Percentiles rank a stretch among this genome's conserved stretches.
These are phyloP conservation scores for Brachionus manjavacas DNA, from an alignment of 1,140 invertebrate species.

Conservation along the genomic window DNA sequence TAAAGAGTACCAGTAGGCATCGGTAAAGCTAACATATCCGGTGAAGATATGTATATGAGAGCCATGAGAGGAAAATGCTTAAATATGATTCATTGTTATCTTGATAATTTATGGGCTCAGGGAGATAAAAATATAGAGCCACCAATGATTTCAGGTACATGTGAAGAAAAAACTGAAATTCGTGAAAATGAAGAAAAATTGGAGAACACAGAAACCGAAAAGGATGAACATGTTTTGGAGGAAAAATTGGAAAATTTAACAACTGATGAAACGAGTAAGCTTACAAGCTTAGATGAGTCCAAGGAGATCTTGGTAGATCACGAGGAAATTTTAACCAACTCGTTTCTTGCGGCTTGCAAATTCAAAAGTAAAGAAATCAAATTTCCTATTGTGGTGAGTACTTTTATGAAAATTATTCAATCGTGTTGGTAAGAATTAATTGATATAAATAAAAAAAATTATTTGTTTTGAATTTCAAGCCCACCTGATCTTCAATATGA, in stretches of 20 bases:
- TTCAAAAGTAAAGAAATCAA: constrained; percentile 39
- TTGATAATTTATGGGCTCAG: constrained; percentile 19
- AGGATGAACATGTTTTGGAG: not conserved
- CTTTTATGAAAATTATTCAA: constrained; percentile 42
- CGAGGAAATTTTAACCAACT: constrained; percentile 18
- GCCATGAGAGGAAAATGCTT: constrained; percentile 28
- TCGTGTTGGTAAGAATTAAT: not conserved
- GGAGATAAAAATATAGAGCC: constrained; percentile 22
- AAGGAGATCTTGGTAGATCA: constrained; percentile 6
- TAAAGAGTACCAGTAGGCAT: constrained; percentile 12
- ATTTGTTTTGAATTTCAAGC: not conserved
- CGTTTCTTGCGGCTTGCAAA: not conserved
- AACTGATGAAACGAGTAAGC: not conserved
- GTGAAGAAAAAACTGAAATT: not conserved
- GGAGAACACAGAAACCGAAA: not conserved
- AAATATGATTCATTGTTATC: constrained; percentile 8
- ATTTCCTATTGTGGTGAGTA: constrained; percentile 24
- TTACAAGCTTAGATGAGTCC: not conserved
- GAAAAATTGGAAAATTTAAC: not conserved
- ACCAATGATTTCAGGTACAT: not conserved
- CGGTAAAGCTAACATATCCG: constrained; percentile 10
- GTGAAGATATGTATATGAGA: constrained; percentile 42
- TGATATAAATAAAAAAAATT: not conserved
- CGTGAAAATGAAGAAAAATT: not conserved
- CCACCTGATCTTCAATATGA: constrained; percentile 10